These are phyloP conservation scores for Montipora efflorescens DNA, from an alignment of 64 coral and sea anemone species.

Conservation along the genomic window DNA sequence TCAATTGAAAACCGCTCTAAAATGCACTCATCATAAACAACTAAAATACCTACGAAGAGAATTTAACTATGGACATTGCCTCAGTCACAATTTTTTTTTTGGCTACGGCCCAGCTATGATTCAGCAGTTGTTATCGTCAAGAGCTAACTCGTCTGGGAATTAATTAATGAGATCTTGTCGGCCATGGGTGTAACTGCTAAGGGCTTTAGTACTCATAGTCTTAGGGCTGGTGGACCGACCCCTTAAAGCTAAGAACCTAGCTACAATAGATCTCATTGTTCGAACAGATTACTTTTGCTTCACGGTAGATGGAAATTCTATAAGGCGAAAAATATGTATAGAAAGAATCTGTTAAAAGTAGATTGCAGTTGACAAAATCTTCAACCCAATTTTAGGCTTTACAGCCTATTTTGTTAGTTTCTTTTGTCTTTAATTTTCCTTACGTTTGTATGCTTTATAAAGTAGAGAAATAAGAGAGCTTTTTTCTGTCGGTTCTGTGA, in stretches of 20 bases:
- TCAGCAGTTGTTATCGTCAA: constrained; percentile 14
- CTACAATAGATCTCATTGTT: background rate
- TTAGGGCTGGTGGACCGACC: constrained; percentile 9
- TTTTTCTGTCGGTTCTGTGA: too few relatives aligned
- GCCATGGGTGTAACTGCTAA: background rate
- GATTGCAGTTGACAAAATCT: too few relatives aligned
- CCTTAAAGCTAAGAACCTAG: background rate
- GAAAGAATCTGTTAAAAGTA: too few relatives aligned
- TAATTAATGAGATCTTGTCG: constrained; percentile 9
- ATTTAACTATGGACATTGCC: too few relatives aligned
- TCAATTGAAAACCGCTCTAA: too few relatives aligned
- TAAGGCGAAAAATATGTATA: background rate
- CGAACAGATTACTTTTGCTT: constrained; percentile 19
- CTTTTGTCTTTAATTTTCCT: background rate
- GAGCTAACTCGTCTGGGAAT: constrained; percentile 11
- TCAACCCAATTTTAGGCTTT: too few relatives aligned
- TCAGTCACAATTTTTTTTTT: too few relatives aligned
- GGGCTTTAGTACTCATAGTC: background rate
- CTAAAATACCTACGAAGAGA: too few relatives aligned
- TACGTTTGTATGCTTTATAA: too few relatives aligned
- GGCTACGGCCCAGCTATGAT: background rate
- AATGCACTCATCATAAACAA: too few relatives aligned
- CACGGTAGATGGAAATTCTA: constrained; percentile 25
- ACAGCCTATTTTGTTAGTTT: background rate
- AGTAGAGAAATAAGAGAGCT: too few relatives aligned